These are phyloP conservation scores for Salticus scenicus DNA, from an alignment of 2,888 invertebrate species.

Conservation along the genomic window DNA sequence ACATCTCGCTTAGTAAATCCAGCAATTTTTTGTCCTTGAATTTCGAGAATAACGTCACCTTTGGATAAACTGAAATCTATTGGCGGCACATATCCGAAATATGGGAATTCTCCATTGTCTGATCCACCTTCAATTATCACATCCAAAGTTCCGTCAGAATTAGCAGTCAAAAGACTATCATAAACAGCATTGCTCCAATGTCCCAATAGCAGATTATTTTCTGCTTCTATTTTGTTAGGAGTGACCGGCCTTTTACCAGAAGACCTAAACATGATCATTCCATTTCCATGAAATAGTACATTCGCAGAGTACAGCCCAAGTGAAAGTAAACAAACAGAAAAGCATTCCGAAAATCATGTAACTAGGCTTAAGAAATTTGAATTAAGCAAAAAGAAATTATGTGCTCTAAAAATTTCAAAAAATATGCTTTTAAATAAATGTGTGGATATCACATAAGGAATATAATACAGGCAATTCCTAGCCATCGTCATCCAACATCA, in stretches of 20 bases:
- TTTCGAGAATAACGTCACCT: slow-evolving; percentile 78
- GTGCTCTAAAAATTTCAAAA: slow-evolving; percentile 38
- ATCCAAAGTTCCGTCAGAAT: slow-evolving; percentile 76
- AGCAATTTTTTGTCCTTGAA: slow-evolving; percentile 79
- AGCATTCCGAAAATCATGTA: slow-evolving; percentile 23
- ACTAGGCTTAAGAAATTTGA: slow-evolving; percentile 60
- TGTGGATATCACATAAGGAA: slow-evolving; percentile 12
- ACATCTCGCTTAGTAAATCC: slow-evolving; percentile 80
- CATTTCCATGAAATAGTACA: slow-evolving; percentile 34
- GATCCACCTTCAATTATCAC: slow-evolving; percentile 78
- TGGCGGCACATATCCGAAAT: slow-evolving; percentile 73
- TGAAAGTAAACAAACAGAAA: slow-evolving; percentile 37
- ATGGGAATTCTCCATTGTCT: slow-evolving; percentile 77
- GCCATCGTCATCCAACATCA: slow-evolving; percentile 64
- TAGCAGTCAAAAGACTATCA: slow-evolving; percentile 77
- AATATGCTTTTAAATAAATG: slow-evolving; percentile 49
- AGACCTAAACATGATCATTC: slow-evolving; percentile 74
- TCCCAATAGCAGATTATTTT: slow-evolving; percentile 58
- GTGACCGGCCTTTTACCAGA: slow-evolving; percentile 75
- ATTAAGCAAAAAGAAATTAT: slow-evolving; percentile 38
- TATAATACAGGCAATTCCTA: slow-evolving; percentile 34
- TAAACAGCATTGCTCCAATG: slow-evolving; percentile 77
- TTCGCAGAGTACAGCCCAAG: not conserved
- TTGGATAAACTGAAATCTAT: slow-evolving; percentile 37
- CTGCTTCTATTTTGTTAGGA: slow-evolving; percentile 71